Evolutionary conservation across 1,140 invertebrate genomes (phyloP).

Genomic region (Oedothorax gibbosus): DNA sequence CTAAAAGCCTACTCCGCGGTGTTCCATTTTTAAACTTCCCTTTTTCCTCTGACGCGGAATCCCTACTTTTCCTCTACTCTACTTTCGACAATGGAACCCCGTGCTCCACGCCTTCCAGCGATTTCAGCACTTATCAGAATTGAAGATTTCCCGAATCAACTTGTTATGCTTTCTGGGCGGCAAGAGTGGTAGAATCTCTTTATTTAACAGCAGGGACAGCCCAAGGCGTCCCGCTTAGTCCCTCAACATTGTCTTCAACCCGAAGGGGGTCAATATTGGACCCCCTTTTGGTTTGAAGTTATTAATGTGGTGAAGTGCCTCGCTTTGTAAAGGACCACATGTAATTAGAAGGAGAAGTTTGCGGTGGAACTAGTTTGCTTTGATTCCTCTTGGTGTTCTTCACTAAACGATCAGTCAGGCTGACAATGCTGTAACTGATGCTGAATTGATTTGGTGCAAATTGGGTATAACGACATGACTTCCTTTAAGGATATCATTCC

Average conservation of each 20-base stretch:
- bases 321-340: constrained; percentile 53
- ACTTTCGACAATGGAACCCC: constrained; percentile 38
- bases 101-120: constrained; percentile 9
- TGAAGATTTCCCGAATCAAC: constrained; percentile 51
- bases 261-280: constrained; percentile 56
- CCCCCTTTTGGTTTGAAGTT: background rate
- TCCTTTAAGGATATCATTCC: too few species aligned
- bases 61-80: background rate
- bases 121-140: constrained; percentile 59
- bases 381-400: constrained; percentile 58
- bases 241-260: constrained; percentile 55
- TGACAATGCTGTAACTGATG: too few species aligned
- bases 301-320: constrained; percentile 38
- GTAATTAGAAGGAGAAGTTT: constrained; percentile 59
- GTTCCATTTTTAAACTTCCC: too few species aligned
- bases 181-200: constrained; percentile 49
- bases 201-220: constrained; percentile 56
- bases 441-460: too few species aligned
- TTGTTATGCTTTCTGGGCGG: constrained; percentile 52
- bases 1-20: too few species aligned
- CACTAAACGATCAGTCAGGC: too few species aligned
- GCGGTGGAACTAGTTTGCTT: constrained; percentile 48
- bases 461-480: too few species aligned
- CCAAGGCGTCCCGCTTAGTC: constrained; percentile 49
- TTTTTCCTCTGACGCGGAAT: background rate